Evolutionary conservation across 2,113 vertebrate species (phyloP).

Genomic region (Hypanus sabinus): DNA sequence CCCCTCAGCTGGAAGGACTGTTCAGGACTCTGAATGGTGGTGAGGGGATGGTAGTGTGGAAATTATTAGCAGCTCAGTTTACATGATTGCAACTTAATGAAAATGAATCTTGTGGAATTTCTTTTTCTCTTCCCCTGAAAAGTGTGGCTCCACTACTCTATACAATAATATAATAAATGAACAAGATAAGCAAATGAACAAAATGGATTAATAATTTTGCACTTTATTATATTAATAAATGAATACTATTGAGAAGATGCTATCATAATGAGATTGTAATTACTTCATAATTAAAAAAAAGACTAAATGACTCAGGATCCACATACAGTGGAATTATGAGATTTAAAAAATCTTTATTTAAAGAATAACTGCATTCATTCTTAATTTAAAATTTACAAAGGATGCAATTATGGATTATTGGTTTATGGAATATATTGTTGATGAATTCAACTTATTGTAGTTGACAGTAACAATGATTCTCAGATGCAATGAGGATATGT

Average conservation of each 20-base stretch:
- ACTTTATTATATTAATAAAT: constrained; percentile 20
- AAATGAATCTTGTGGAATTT: not conserved
- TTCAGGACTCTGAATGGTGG: no score
- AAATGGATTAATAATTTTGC: not conserved
- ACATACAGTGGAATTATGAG: not conserved
- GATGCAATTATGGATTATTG: not conserved
- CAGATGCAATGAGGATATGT: not conserved
- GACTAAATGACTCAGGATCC: not conserved
- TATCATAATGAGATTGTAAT: not conserved
- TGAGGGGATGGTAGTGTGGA: no score
- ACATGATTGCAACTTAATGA: not conserved
- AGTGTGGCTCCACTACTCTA: not conserved
- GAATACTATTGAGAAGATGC: not conserved
- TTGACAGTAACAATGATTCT: not conserved
- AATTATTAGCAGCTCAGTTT: not conserved
- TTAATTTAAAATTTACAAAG: not conserved
- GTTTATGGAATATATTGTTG: not conserved
- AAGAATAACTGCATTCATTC: not conserved
- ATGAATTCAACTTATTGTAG: not conserved
- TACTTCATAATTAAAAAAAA: constrained; percentile 22
- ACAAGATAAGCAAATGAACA: not conserved
- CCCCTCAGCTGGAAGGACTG: no score
- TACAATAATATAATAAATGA: not conserved
- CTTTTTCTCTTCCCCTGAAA: not conserved
- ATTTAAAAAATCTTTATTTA: constrained; percentile 8